Conservation (phyloP, 2,888 invertebrate genomes). For the Cephus pygmeus region DNA sequence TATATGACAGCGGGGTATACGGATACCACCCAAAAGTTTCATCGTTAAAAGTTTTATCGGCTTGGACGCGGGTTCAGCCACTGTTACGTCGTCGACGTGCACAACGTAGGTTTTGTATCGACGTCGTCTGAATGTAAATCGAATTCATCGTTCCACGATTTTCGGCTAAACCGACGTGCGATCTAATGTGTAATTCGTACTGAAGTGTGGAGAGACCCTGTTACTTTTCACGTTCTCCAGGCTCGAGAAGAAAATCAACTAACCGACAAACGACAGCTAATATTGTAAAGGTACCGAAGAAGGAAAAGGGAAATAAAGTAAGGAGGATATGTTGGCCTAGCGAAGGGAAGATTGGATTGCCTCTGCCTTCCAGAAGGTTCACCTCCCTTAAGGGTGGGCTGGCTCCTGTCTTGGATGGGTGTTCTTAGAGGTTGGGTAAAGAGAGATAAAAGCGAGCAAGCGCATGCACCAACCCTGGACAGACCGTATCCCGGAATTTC, state of each 20-base stretch:
- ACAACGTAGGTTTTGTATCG: background rate
- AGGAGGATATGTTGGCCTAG: constrained; percentile 7
- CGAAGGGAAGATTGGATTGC: constrained; percentile 20
- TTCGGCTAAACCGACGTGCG: background rate
- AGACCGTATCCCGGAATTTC: constrained; percentile 1
- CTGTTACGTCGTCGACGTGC: background rate
- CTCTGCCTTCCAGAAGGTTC: constrained; percentile 1
- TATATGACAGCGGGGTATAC: background rate
- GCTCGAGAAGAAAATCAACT: constrained; percentile 4
- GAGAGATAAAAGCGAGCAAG: background rate
- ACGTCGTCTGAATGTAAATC: background rate
- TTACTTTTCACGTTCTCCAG: background rate
- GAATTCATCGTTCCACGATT: background rate
- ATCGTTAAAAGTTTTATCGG: background rate
- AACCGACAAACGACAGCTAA: constrained; percentile 9
- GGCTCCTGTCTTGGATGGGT: constrained; percentile 6
- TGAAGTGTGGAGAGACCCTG: background rate
- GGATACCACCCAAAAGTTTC: background rate
- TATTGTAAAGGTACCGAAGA: background rate
- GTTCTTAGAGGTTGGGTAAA: background rate
- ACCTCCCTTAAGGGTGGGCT: background rate
- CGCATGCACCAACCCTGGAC: background rate
- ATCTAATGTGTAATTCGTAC: background rate
- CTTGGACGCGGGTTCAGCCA: background rate
- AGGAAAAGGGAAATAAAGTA: constrained; percentile 11